A percentile compares a stretch with the other conserved stretches of the same genome.
These are phyloP conservation scores for Conchocele bisecta DNA, from an alignment of 2,888 invertebrate genomes.

Conservation along the genomic window DNA sequence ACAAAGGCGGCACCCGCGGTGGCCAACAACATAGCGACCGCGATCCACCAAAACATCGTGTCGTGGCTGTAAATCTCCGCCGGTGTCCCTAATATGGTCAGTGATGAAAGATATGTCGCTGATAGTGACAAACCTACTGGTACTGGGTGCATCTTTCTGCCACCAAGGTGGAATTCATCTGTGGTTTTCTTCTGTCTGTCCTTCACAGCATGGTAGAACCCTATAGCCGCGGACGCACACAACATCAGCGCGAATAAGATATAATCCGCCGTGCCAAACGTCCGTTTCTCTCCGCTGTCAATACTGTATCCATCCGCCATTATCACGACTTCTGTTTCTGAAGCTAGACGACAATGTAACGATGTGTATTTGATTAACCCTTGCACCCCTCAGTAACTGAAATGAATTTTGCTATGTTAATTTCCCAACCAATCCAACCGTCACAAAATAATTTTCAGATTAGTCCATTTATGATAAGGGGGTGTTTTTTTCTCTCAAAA, in stretches of 20 bases:
- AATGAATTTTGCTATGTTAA: no score
- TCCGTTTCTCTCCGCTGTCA: constrained; percentile 37
- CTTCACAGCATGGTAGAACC: constrained; percentile 84
- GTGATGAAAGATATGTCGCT: constrained; percentile 67
- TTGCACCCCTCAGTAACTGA: no score
- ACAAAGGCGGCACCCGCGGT: constrained; percentile 57
- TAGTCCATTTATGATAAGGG: no score
- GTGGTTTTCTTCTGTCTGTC: constrained; percentile 84
- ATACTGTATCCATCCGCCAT: constrained; percentile 7
- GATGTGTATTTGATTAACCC: no score
- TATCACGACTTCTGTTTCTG: no score
- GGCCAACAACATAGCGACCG: constrained; percentile 63
- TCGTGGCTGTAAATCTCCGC: constrained; percentile 60
- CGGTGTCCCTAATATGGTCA: constrained; percentile 60
- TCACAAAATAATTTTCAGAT: no score
- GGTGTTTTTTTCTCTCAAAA: no score
- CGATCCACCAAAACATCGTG: constrained; percentile 53
- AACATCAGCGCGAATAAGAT: constrained; percentile 53
- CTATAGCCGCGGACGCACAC: constrained; percentile 52
- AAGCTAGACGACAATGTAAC: no score
- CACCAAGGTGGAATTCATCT: constrained; percentile 79
- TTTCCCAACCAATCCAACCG: no score
- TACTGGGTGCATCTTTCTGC: constrained; percentile 77
- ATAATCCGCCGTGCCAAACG: constrained; percentile 54
- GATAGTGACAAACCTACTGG: constrained; percentile 79